Percentiles rank a stretch among this genome's conserved stretches.
Evolutionary conservation across 2,797 vertebrate species (phyloP).

Genomic region (Aplochiton taeniatus): DNA sequence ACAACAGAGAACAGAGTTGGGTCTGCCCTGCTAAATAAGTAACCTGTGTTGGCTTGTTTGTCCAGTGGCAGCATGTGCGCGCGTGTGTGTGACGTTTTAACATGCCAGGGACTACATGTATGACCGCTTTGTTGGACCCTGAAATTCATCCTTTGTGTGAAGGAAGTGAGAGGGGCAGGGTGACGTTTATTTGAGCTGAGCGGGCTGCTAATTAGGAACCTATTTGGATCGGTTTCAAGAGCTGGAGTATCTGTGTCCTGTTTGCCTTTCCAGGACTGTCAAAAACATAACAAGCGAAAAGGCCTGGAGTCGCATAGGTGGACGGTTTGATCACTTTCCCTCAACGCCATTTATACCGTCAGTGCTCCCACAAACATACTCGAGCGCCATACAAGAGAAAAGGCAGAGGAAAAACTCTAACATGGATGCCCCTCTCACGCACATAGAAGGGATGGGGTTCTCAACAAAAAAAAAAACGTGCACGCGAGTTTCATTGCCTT

Average conservation of each 20-base stretch:
- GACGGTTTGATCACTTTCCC: neutral
- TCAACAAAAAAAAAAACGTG: neutral
- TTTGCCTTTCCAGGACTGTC: conserved; percentile 67
- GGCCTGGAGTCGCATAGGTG: conserved; percentile 38
- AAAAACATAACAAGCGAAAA: conserved; percentile 61
- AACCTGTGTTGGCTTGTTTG: neutral
- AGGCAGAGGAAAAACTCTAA: too few species aligned
- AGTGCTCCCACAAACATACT: too few species aligned
- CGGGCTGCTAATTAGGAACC: conserved; percentile 51
- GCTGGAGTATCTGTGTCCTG: conserved; percentile 60
- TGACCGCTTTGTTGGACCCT: too few species aligned
- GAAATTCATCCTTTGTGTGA: neutral
- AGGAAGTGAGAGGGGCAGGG: conserved; percentile 5
- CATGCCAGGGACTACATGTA: too few species aligned
- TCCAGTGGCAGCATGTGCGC: too few species aligned
- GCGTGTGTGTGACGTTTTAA: too few species aligned
- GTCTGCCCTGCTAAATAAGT: too few species aligned
- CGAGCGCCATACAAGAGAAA: too few species aligned
- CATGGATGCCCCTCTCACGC: too few species aligned
- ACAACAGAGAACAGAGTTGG: neutral
- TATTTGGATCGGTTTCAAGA: conserved; percentile 68
- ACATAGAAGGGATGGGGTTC: too few species aligned
- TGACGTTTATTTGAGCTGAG: conserved; percentile 34
- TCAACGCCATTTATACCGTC: too few species aligned
- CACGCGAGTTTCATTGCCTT: neutral